Base-by-base conservation (phyloP, 2,888 invertebrate species). In the Eumacrocentrus americanus region DNA sequence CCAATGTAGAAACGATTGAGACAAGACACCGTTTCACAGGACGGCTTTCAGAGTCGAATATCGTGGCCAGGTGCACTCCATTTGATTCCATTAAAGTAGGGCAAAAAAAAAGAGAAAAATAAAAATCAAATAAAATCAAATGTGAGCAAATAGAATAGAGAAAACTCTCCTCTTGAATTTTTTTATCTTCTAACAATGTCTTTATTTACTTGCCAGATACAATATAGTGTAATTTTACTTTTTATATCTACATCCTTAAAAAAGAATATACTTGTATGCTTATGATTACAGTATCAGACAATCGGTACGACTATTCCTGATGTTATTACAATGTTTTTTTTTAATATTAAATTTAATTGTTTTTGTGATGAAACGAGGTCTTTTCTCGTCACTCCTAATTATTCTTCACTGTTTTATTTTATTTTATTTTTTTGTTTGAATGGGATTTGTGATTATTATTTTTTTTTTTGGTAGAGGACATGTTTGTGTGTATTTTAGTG, bases 181-280 rank as follows among this genome's bases (percentile, higher is more conserved):
- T 59, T 65, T 61, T 62, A 62, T 68, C 46, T 65, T 67, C 69
- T 67, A 67, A 69, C 66, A 69, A 68, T 69, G 63, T 69, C 60
- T 69, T 69, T 68, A 65, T 69, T 59, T 67, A 68, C 52, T 66
- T 64, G 61, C 64, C 62, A 62, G 67, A 67, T 68, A 67, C 68
- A 68, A 66, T 67, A 65, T 63, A 67, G 63, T 67, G 50, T 58
- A 44, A 4, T 65, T 57, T 66, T 60, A 60, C 58, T 54, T 62
- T 63, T 60, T 62, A 63, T 65, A 67, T 67, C 68, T 67, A 69
- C 67, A 68, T 69, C 65, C 68, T 68, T 68, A 69, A 68, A 69
- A 69, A 69, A 69, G 64, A 69, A 68, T 69, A 68, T 68, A 61
- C 63, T 67, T 62, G 62, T 67, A 67, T 67, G 29, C 66, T 66